phyloP scores from a whole-genome alignment of 2,888 invertebrate genomes.

The Hemistola chrysoprasaria region DNA sequence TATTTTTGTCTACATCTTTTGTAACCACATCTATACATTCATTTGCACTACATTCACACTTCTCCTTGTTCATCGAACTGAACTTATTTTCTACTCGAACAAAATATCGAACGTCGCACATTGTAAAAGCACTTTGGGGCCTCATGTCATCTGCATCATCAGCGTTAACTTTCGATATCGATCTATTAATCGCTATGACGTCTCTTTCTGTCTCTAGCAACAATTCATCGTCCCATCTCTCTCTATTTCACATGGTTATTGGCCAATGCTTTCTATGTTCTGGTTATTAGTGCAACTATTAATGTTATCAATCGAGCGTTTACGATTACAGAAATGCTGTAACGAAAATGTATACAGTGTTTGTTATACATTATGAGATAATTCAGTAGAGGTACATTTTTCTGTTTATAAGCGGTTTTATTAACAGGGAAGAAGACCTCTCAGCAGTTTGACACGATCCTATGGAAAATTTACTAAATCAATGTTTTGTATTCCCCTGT shows the following conservation, averaged over 20 bases:
- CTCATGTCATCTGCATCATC: conserved; percentile 50
- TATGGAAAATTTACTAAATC: no score
- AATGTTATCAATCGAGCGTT: no score
- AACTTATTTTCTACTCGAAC: conserved; percentile 1
- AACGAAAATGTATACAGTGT: not conserved
- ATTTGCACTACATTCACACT: no score
- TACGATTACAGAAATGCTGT: conserved; percentile 11
- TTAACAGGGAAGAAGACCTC: no score
- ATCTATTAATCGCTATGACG: conserved; percentile 39
- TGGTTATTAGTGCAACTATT: conserved; percentile 8
- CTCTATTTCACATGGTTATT: conserved; percentile 12
- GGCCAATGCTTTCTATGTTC: conserved; percentile 29
- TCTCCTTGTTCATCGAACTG: no score
- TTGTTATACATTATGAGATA: no score
- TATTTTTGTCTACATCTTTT: no score
- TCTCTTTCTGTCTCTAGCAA: conserved; percentile 11
- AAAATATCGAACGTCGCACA: conserved; percentile 36
- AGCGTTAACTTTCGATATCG: conserved; percentile 68
- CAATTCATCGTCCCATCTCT: conserved; percentile 29
- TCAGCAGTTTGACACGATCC: no score
- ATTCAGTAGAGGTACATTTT: no score
- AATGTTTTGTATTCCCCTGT: no score
- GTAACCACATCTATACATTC: no score
- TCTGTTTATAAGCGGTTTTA: no score
- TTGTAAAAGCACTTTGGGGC: conserved; percentile 48